Evolutionary conservation across 2,113 vertebrate species (phyloP).

Genomic region (Oxygymnocypris stewartii): DNA sequence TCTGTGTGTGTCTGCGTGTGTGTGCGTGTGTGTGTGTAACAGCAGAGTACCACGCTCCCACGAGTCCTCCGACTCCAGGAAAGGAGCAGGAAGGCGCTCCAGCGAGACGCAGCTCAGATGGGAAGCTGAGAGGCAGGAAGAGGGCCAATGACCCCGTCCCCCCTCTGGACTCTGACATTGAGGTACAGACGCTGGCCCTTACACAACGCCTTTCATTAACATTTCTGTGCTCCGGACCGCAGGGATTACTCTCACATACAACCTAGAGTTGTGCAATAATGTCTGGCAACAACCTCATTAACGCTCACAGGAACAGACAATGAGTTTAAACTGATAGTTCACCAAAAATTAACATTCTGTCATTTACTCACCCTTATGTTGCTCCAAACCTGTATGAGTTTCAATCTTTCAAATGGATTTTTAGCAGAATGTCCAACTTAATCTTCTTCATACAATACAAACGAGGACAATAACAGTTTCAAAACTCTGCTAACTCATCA

Average conservation of each 20-base stretch:
- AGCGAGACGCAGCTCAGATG: conserved; percentile 84
- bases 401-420: background rate
- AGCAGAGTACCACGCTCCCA: conserved; percentile 88
- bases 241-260: conserved; percentile 3
- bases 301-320: background rate
- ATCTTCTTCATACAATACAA: background rate
- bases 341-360: background rate
- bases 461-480: background rate
- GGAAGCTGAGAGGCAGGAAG: conserved; percentile 92
- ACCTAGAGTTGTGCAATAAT: background rate
- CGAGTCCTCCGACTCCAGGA: conserved; percentile 83
- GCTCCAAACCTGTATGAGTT: background rate
- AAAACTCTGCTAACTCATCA: background rate
- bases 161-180: conserved; percentile 92
- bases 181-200: conserved; percentile 75
- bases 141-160: conserved; percentile 89
- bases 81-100: conserved; percentile 87
- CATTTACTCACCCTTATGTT: background rate
- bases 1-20: background rate
- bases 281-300: background rate
- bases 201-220: conserved; percentile 30
- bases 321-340: background rate
- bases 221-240: background rate
- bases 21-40: conserved; percentile 49
- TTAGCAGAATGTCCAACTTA: background rate